Evolutionary conservation across 2,113 vertebrate genomes (phyloP).

Genomic region (Halichoerus grypus): DNA sequence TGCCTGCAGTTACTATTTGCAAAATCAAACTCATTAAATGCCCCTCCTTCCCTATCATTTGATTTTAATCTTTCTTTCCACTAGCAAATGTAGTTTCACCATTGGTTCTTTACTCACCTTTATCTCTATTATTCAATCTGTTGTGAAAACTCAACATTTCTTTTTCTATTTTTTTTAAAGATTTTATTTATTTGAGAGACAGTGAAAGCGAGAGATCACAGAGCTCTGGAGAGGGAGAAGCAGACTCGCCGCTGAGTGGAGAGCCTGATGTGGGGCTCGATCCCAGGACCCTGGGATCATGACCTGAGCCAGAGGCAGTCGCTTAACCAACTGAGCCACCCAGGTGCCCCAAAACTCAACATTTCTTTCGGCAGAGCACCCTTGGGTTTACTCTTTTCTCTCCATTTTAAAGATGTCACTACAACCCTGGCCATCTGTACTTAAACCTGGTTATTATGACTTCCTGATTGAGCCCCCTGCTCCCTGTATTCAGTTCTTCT

Average conservation of each 20-base stretch:
- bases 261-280: too few relatives aligned
- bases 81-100: neutral
- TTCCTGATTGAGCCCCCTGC: neutral
- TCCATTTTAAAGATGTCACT: slow-evolving; percentile 38
- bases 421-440: neutral
- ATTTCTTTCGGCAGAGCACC: neutral
- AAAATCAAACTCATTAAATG: neutral
- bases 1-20: neutral
- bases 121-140: neutral
- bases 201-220: too few relatives aligned
- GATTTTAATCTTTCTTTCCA: neutral
- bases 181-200: too few relatives aligned
- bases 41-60: neutral
- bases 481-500: neutral
- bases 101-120: slow-evolving; percentile 3
- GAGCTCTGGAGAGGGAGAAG: too few relatives aligned
- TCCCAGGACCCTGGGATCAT: too few relatives aligned
- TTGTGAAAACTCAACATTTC: neutral
- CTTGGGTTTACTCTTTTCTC: neutral
- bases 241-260: too few relatives aligned
- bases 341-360: neutral
- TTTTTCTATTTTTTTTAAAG: neutral
- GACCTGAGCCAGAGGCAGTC: too few relatives aligned
- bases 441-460: slow-evolving; percentile 19
- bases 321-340: too few relatives aligned